These are phyloP conservation scores for Sakesphorus luctuosus DNA, from an alignment of 2,113 vertebrate species.

Conservation along the genomic window DNA sequence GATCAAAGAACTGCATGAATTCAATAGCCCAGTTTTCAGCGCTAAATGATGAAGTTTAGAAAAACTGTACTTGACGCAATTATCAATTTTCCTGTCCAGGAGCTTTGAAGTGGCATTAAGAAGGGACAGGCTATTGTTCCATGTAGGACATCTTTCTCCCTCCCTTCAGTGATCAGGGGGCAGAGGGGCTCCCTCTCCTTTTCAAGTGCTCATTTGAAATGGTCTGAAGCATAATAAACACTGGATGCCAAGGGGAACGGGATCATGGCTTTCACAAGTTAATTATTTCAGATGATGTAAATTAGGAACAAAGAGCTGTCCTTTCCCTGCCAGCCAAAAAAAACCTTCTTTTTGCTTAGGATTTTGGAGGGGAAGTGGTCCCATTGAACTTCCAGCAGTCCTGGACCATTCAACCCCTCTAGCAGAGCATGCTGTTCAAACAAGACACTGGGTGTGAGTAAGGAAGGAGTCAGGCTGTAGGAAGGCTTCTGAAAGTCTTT, in stretches of 20 bases:
- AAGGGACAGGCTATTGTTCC: conserved; percentile 47
- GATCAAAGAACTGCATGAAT: conserved; percentile 72
- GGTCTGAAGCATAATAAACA: conserved; percentile 6
- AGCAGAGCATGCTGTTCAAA: neutral
- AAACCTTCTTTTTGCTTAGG: neutral
- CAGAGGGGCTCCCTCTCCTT: conserved; percentile 21
- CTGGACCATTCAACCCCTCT: neutral
- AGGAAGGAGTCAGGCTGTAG: neutral
- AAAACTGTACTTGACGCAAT: conserved; percentile 57
- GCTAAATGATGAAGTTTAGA: conserved; percentile 62
- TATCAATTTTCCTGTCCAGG: conserved; percentile 66
- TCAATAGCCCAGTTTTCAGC: conserved; percentile 66
- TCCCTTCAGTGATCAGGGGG: conserved; percentile 11
- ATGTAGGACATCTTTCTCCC: conserved; percentile 25
- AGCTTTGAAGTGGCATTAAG: conserved; percentile 70
- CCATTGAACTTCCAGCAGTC: neutral
- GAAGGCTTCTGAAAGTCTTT: neutral
- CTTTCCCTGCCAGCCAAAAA: neutral
- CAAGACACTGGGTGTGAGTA: neutral
- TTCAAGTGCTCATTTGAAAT: conserved; percentile 30
- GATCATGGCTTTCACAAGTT: neutral
- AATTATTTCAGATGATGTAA: conserved; percentile 40
- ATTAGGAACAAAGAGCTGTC: conserved; percentile 11
- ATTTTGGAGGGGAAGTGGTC: neutral
- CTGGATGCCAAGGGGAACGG: neutral